Conservation (phyloP, 2,113 vertebrate species). For the Lycocorax pyrrhopterus region DNA sequence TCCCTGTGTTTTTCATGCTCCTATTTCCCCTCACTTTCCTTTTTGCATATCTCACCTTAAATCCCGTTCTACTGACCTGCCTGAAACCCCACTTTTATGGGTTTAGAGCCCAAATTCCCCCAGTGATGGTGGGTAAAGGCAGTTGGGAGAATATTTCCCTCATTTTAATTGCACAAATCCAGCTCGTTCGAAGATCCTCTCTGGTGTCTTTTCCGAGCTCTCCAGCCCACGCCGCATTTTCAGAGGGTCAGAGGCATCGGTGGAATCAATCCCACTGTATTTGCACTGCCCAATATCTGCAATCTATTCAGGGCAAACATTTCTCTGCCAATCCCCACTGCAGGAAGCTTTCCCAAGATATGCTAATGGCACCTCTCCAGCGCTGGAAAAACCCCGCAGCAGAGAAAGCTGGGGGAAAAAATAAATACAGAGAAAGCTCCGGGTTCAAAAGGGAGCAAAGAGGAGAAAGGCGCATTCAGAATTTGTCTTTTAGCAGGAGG, state of each 20-base stretch:
- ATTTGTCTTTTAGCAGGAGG: neutral
- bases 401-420: neutral
- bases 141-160: neutral
- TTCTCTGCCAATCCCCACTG: slow-evolving; percentile 8
- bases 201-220: neutral
- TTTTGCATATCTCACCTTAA: neutral
- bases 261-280: slow-evolving; percentile 27
- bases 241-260: neutral
- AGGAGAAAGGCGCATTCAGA: neutral
- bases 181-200: neutral
- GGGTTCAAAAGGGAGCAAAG: neutral
- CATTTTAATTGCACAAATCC: neutral
- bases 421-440: neutral
- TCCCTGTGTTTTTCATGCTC: neutral
- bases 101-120: neutral
- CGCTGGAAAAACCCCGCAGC: neutral
- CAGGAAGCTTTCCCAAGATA: slow-evolving; percentile 1
- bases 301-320: slow-evolving; percentile 57
- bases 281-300: slow-evolving; percentile 5
- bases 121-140: neutral
- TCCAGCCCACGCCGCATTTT: neutral
- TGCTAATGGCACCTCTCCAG: neutral
- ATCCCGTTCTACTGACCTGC: neutral
- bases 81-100: neutral
- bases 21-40: neutral